Evolutionary conservation across 2,888 invertebrate species (phyloP).

Genomic region (Parnassius mnemosyne): DNA sequence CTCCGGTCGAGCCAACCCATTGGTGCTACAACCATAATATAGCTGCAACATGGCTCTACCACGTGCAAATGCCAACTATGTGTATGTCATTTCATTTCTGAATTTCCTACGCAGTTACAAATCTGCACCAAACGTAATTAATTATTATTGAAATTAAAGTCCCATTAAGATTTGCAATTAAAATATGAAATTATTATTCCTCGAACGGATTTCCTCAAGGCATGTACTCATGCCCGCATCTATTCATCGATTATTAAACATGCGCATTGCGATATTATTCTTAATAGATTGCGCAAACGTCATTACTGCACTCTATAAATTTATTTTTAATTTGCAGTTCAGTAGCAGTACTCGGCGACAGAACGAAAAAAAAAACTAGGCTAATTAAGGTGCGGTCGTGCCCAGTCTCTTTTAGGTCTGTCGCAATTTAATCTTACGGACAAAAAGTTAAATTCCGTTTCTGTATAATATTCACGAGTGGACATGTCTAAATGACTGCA

Average conservation of each 20-base stretch:
- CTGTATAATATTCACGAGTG: conserved; percentile 2
- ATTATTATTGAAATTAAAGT: too few species aligned
- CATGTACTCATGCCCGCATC: conserved; percentile 4
- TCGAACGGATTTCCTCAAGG: conserved; percentile 11
- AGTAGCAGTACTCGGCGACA: background rate
- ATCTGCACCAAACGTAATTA: too few species aligned
- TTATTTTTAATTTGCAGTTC: conserved; percentile 14
- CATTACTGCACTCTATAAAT: conserved; percentile 4
- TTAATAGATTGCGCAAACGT: conserved; percentile 5
- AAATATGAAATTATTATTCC: too few species aligned
- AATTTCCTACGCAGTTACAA: too few species aligned
- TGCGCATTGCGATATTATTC: background rate
- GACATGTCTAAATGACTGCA: background rate
- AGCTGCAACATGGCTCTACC: too few species aligned
- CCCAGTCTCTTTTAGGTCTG: conserved; percentile 11
- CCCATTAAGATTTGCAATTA: too few species aligned
- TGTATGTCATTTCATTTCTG: too few species aligned
- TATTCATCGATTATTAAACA: conserved; percentile 2
- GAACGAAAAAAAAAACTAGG: conserved; percentile 11
- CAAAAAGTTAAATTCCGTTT: conserved; percentile 8
- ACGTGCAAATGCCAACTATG: too few species aligned
- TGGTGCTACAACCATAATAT: too few species aligned
- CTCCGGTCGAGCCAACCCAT: too few species aligned
- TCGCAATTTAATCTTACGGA: conserved; percentile 12
- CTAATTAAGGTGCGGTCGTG: conserved; percentile 19